phyloP scores from a whole-genome alignment of 2,113 vertebrate species.

The Hoplias malabaricus region DNA sequence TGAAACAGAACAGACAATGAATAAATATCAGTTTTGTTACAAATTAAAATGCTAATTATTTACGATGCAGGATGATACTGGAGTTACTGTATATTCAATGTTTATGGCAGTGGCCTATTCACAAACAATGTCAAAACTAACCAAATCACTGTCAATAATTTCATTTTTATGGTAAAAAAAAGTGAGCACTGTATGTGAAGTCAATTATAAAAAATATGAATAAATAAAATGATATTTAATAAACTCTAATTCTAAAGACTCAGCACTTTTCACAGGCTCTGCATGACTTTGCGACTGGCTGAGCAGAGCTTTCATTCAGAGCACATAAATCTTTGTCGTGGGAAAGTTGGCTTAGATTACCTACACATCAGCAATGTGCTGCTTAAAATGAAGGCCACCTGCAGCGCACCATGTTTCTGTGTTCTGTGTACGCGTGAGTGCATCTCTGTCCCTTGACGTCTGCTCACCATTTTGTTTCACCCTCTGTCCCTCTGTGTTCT shows the following conservation, averaged over 20 bases:
- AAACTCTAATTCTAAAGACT: too few species aligned
- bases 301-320: not conserved
- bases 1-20: conserved; percentile 62
- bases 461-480: not conserved
- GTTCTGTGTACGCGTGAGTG: not conserved
- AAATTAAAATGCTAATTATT: too few species aligned
- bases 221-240: too few species aligned
- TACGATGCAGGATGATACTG: not conserved
- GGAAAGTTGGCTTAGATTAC: not conserved
- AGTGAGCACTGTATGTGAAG: too few species aligned
- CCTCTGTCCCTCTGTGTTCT: not conserved
- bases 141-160: too few species aligned
- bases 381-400: not conserved
- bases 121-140: too few species aligned
- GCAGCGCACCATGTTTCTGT: not conserved
- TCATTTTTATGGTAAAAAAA: too few species aligned
- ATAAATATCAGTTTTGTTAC: too few species aligned
- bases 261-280: not conserved
- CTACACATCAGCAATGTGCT: conserved; percentile 5
- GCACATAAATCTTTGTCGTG: not conserved
- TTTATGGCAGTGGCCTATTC: too few species aligned
- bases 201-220: too few species aligned
- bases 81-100: not conserved
- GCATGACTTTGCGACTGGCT: not conserved
- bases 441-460: not conserved